phyloP scores from a whole-genome alignment of 1,140 invertebrate species.

The Drosophila sulfurigaster region DNA sequence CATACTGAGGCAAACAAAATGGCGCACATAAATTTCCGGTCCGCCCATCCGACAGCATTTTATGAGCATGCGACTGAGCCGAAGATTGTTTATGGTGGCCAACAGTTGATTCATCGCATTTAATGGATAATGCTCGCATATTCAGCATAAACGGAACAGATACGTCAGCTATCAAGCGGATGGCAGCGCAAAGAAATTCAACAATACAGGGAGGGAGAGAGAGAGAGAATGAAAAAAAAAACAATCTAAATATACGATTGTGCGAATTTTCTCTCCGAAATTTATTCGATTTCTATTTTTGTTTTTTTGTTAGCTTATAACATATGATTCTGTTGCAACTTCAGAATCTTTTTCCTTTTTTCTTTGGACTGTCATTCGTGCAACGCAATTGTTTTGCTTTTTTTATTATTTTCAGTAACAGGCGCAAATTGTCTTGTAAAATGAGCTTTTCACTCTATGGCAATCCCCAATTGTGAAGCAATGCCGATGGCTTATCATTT shows the following conservation, averaged over 20 bases:
- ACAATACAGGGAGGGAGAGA: not conserved
- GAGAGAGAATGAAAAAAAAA: not conserved
- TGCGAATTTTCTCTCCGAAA: constrained; percentile 42
- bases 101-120: constrained; percentile 80
- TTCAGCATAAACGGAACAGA: constrained; percentile 61
- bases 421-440: constrained; percentile 14
- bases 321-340: constrained; percentile 28
- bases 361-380: not conserved
- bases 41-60: constrained; percentile 65
- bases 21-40: constrained; percentile 77
- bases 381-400: not conserved
- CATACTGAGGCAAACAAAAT: constrained; percentile 58
- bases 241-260: constrained; percentile 39
- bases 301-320: constrained; percentile 9
- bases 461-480: constrained; percentile 53
- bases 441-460: constrained; percentile 6
- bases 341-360: not conserved
- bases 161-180: constrained; percentile 27
- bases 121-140: constrained; percentile 77
- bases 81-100: constrained; percentile 78
- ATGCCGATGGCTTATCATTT: constrained; percentile 78
- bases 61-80: constrained; percentile 64
- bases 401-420: constrained; percentile 35
- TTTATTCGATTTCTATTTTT: constrained; percentile 55
- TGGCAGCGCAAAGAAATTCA: not conserved